Base-by-base conservation (phyloP, 2,797 vertebrate species). In the Selene dorsalis region DNA sequence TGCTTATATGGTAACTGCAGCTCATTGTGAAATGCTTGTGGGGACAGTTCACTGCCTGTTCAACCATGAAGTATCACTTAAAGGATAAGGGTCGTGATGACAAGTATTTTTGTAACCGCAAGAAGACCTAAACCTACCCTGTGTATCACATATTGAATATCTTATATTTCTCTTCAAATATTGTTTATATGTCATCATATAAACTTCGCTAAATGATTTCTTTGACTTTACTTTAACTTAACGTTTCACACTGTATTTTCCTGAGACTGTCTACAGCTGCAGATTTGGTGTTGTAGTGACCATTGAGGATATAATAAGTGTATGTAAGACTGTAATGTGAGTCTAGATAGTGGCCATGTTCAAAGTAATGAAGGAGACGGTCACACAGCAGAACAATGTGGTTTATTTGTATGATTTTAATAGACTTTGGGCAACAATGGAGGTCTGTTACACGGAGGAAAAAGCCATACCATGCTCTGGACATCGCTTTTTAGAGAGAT, bases 361-460 rank as follows among this genome's bases (percentile, higher is more conserved):
- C 9, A 39, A 26, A 13, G 18, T 13, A n/a, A 41, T 63, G 39
- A 50, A 39, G 47, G 30, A 75, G 62, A 9, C 10, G 9, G 38
- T 58, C 12, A 17, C 39, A 47, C 11, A 53, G 4, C 32, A 28
- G 48, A 50, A 57, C 60, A 67, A 7, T 32, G 32, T 41, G 38
- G 26, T 55, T 35, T 50, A 20, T 22, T 61, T 20, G 48, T 61
- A 32, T 61, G 28, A 45, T 69, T 55, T 57, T 56, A 55, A 41
- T 52, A 26, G 41, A 6, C 69, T 64, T 11, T 43, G 13, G 30
- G 39, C 11, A 32, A 39, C 48, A 68, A 6, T 61, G 4, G 5
- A 30, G 18, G 18, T 55, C 24, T 59, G 3, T 53, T 22, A 30
- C 47, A 65, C 7, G 3, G 30, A 30, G 24, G 24, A 30, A 47